These are phyloP conservation scores for Scalopus aquaticus DNA, from an alignment of 2,113 vertebrate species.

Conservation along the genomic window DNA sequence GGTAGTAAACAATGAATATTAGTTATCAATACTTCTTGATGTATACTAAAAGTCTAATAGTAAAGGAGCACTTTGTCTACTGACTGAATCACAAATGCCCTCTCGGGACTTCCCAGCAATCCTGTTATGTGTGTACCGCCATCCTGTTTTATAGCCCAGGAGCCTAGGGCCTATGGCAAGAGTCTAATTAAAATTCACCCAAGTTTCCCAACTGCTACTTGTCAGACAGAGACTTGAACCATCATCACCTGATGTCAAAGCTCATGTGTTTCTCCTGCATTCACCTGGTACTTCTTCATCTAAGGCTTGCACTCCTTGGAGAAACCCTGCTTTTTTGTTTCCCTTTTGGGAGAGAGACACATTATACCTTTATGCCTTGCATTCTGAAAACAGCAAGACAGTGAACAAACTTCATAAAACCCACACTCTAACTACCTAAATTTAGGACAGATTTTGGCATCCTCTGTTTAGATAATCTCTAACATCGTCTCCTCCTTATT, in stretches of 20 bases:
- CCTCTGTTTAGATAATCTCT: not conserved
- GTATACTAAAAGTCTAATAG: not conserved
- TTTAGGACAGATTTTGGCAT: not conserved
- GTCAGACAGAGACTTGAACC: slow-evolving; percentile 26
- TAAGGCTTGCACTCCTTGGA: not conserved
- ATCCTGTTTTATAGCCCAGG: not conserved
- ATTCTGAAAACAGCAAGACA: not conserved
- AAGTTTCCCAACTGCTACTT: not conserved
- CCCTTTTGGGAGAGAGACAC: not conserved
- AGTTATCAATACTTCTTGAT: not conserved
- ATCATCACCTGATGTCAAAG: not conserved
- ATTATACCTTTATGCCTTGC: not conserved
- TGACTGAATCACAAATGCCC: not conserved
- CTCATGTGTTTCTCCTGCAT: not conserved
- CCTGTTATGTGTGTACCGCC: not conserved
- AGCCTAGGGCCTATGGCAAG: not conserved
- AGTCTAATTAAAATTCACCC: slow-evolving; percentile 18
- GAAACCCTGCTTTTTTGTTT: not conserved
- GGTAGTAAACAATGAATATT: not conserved
- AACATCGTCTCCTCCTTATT: not conserved
- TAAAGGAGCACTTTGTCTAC: not conserved
- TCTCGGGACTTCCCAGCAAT: not conserved
- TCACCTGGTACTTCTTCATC: not conserved
- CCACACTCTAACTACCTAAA: not conserved
- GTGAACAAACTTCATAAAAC: not conserved